Percentiles rank a stretch among this genome's conserved stretches.
These are phyloP conservation scores for Meloidogyne floridensis DNA, from an alignment of 1,140 invertebrate genomes.

Conservation along the genomic window DNA sequence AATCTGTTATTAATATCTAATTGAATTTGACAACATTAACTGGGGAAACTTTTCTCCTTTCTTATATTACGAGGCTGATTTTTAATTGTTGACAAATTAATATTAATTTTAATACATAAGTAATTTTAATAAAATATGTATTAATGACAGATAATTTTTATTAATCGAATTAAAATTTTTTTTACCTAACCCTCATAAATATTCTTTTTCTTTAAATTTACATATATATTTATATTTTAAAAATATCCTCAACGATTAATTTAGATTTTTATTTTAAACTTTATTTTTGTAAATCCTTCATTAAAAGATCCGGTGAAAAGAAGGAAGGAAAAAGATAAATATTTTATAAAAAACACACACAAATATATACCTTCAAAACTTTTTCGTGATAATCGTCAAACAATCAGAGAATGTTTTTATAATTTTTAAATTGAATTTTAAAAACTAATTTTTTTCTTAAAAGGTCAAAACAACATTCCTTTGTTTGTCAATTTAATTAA, in stretches of 20 bases:
- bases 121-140: too few species aligned
- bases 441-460: not conserved
- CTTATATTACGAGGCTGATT: too few species aligned
- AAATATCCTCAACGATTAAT: constrained; percentile 5
- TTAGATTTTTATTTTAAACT: not conserved
- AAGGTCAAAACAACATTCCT: not conserved
- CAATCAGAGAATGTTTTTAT: not conserved
- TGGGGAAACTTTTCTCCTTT: too few species aligned
- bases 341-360: not conserved
- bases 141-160: not conserved
- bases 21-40: too few species aligned
- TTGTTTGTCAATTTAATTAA: too few species aligned
- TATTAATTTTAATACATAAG: too few species aligned
- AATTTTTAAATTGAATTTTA: not conserved
- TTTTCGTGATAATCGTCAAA: not conserved
- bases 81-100: too few species aligned
- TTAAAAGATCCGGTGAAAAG: not conserved
- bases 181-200: too few species aligned
- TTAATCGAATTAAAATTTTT: not conserved
- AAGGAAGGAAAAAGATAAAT: not conserved
- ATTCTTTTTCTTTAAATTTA: not conserved
- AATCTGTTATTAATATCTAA: not conserved
- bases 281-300: not conserved
- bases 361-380: not conserved
- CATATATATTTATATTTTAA: not conserved